These are phyloP conservation scores for Catagonus wagneri DNA, from an alignment of 2,113 vertebrate genomes.

Conservation along the genomic window DNA sequence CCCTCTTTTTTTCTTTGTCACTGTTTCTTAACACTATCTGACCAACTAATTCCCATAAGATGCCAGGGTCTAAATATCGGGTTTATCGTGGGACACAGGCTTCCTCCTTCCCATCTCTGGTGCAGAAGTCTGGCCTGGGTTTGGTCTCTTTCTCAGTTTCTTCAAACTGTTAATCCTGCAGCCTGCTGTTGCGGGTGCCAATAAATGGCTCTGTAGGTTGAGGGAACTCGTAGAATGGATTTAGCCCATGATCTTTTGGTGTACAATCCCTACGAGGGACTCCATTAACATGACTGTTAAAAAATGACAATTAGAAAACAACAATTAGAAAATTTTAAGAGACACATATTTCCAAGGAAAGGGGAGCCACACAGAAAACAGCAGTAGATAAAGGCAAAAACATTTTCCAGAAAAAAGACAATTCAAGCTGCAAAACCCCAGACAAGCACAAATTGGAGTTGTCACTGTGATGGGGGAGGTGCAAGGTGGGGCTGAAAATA, in stretches of 20 bases:
- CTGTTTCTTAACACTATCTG: not conserved
- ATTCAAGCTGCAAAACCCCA: not conserved
- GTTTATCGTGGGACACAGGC: not conserved
- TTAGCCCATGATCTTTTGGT: not conserved
- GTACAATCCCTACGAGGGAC: not conserved
- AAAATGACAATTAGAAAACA: not conserved
- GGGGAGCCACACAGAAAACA: not conserved
- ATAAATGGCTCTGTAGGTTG: not conserved
- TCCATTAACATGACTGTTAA: not conserved
- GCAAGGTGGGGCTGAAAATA: not conserved
- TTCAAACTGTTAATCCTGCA: not conserved
- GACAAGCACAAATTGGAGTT: not conserved
- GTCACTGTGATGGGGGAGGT: not conserved
- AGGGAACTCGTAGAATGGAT: not conserved
- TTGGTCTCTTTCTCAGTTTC: not conserved
- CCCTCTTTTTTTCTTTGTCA: not conserved
- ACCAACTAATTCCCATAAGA: not conserved
- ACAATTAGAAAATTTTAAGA: not conserved
- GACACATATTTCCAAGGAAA: not conserved
- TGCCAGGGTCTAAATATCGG: not conserved
- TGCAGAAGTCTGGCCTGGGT: not conserved
- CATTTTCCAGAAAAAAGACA: not conserved
- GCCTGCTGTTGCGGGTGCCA: not conserved
- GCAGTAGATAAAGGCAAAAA: not conserved
- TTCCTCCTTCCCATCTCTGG: not conserved